phyloP scores from a whole-genome alignment of 2,888 invertebrate species.

The Phortica okadai region DNA sequence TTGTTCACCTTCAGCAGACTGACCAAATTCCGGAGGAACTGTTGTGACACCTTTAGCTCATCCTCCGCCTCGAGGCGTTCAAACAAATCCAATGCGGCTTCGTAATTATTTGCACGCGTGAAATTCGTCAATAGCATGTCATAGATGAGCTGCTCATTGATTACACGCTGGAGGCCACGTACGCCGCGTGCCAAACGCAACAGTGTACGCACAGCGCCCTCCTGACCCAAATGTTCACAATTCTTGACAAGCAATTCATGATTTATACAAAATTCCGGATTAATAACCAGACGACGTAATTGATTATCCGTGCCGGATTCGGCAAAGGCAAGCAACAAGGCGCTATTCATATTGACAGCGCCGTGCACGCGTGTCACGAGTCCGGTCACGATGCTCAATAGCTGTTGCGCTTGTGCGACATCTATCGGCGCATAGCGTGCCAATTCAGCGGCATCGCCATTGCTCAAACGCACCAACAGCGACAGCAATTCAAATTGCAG shows the following conservation, averaged over 20 bases:
- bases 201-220: conserved; percentile 68
- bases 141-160: conserved; percentile 73
- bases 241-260: conserved; percentile 78
- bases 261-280: conserved; percentile 78
- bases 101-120: conserved; percentile 66
- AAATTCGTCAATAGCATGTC: conserved; percentile 71
- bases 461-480: conserved; percentile 73
- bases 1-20: conserved; percentile 73
- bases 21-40: conserved; percentile 70
- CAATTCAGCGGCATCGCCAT: conserved; percentile 53
- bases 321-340: conserved; percentile 76
- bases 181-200: conserved; percentile 71
- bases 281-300: conserved; percentile 77
- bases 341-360: conserved; percentile 72
- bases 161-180: conserved; percentile 68
- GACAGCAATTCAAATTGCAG: conserved; percentile 81
- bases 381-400: conserved; percentile 73
- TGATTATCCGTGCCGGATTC: conserved; percentile 77
- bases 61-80: conserved; percentile 71
- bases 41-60: conserved; percentile 68
- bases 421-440: conserved; percentile 54
- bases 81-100: conserved; percentile 70
- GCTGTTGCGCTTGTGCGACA: conserved; percentile 68
- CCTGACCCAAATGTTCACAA: conserved; percentile 77
- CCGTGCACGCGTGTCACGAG: conserved; percentile 76